These are phyloP conservation scores for Conger conger DNA, from an alignment of 2,113 vertebrate genomes.

Conservation along the genomic window DNA sequence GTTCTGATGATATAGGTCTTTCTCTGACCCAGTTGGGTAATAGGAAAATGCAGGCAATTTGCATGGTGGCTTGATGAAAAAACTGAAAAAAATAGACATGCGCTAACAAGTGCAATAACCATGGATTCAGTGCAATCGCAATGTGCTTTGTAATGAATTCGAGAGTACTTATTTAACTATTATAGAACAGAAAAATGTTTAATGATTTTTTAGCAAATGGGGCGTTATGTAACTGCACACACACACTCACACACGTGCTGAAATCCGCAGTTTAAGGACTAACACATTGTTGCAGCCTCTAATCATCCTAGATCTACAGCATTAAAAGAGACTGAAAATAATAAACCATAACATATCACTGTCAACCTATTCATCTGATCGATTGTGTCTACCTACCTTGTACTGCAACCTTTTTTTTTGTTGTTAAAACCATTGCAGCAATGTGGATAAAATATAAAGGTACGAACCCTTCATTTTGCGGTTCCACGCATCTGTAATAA, in stretches of 20 bases:
- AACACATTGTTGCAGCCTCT: too few species aligned
- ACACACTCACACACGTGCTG: too few species aligned
- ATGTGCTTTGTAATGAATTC: neutral
- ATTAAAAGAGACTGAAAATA: too few species aligned
- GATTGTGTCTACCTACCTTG: too few species aligned
- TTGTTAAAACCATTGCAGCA: too few species aligned
- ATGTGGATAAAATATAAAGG: neutral
- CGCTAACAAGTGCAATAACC: neutral
- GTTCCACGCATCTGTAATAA: neutral
- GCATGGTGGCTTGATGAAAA: constrained; percentile 63
- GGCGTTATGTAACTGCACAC: neutral
- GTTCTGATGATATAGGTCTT: constrained; percentile 21
- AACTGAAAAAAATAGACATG: constrained; percentile 48
- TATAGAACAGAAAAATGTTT: neutral
- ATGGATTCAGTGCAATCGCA: neutral
- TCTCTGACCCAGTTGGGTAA: constrained; percentile 38
- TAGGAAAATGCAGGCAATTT: constrained; percentile 58
- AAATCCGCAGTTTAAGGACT: too few species aligned
- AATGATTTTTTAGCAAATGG: neutral
- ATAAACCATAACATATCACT: too few species aligned
- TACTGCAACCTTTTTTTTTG: too few species aligned
- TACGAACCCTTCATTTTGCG: neutral
- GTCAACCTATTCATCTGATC: too few species aligned
- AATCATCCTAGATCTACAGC: too few species aligned
- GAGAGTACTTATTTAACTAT: neutral